Conservation (phyloP, 2,888 invertebrate species). For the Abrostola triplasia region DNA sequence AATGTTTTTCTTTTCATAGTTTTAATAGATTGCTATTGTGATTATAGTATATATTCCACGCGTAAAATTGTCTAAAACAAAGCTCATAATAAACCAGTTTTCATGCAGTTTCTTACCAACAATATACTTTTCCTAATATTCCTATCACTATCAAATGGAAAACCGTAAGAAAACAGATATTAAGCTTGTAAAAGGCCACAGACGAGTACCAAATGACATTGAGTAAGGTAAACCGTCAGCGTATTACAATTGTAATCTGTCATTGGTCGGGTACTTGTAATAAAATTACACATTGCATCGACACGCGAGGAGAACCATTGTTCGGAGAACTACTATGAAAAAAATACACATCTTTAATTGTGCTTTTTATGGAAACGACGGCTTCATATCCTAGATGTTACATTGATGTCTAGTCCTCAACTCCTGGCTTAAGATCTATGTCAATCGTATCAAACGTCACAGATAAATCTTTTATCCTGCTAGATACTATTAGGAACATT, state of each 20-base stretch:
- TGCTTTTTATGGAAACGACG: conserved; percentile 38
- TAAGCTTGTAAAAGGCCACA: conserved; percentile 44
- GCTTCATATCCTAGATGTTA: conserved; percentile 7
- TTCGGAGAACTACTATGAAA: conserved; percentile 46
- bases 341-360: conserved; percentile 61
- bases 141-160: conserved; percentile 6
- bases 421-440: background rate
- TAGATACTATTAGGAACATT: too few species aligned
- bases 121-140: background rate
- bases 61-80: too few species aligned
- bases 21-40: too few species aligned
- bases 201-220: conserved; percentile 61
- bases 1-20: too few species aligned
- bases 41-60: too few species aligned
- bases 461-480: background rate
- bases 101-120: background rate
- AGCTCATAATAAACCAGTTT: background rate
- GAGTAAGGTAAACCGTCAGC: conserved; percentile 52
- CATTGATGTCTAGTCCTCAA: conserved; percentile 8
- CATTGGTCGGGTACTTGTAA: conserved; percentile 57
- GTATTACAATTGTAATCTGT: conserved; percentile 58
- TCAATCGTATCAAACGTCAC: background rate
- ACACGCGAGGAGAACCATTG: conserved; percentile 65
- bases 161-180: conserved; percentile 39
- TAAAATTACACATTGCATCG: conserved; percentile 63